Conservation (phyloP, 2,797 vertebrate species). For the Notolepis coatsorum region DNA sequence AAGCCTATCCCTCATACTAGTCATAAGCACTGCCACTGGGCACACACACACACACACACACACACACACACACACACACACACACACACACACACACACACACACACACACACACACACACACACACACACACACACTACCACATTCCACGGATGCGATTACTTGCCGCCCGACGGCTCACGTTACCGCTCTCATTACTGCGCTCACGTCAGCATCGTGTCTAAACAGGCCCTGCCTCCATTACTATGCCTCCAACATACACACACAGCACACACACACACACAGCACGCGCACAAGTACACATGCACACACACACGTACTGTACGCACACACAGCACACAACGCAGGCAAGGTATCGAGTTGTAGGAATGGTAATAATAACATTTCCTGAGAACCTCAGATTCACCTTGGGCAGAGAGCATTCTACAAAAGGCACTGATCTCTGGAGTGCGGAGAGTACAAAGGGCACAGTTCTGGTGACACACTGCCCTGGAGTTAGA, state of each 20-base stretch:
- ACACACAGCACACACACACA: conserved; percentile 17
- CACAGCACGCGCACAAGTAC: neutral
- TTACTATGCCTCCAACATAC: conserved; percentile 17
- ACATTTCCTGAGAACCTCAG: neutral
- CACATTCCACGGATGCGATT: conserved; percentile 42
- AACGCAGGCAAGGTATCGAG: neutral
- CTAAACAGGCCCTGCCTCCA: conserved; percentile 34
- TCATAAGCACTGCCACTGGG: conserved; percentile 33
- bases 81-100: too few relatives aligned
- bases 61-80: conserved; percentile 11
- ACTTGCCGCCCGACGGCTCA: conserved; percentile 40
- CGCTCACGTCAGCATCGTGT: conserved; percentile 54
- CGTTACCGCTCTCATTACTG: conserved; percentile 61
- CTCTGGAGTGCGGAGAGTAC: too few relatives aligned
- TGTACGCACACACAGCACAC: conserved; percentile 1
- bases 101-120: conserved; percentile 11
- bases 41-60: conserved; percentile 15
- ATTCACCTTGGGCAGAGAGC: neutral
- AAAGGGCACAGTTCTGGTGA: too few relatives aligned
- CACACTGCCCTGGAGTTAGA: too few relatives aligned
- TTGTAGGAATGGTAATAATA: neutral
- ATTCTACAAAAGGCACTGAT: neutral
- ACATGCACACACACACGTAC: neutral
- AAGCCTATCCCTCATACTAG: conserved; percentile 47
- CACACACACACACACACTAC: neutral